Conservation (phyloP, 2,888 invertebrate species). For the Thysanoteuthis rhombus region DNA sequence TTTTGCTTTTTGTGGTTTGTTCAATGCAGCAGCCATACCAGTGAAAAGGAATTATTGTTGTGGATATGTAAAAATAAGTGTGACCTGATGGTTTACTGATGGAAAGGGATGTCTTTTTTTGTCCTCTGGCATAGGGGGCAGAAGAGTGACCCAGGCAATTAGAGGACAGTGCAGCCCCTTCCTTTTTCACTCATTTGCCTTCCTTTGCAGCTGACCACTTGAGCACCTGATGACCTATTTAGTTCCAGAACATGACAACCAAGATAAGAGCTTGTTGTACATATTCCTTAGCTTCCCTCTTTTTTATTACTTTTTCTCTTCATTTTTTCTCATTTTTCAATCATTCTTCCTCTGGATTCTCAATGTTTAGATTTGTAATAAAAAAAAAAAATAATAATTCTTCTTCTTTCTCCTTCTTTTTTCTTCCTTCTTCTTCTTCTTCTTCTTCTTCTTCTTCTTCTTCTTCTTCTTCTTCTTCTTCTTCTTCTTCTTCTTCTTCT, state of each 20-base stretch:
- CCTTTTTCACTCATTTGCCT: not conserved
- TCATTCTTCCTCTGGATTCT: not conserved
- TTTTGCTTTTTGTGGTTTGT: too few species aligned
- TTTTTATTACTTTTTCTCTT: not conserved
- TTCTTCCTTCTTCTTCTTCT: not conserved
- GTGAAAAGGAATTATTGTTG: not conserved
- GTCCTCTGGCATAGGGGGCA: not conserved
- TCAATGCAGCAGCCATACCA: too few species aligned
- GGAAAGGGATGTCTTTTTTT: not conserved
- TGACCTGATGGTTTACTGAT: not conserved
- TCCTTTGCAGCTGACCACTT: slow-evolving; percentile 12
- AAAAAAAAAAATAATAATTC: too few species aligned
- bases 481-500: not conserved
- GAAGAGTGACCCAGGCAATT: not conserved
- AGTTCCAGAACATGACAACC: not conserved
- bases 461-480: too few species aligned
- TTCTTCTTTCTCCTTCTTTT: too few species aligned
- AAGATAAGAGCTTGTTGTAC: not conserved
- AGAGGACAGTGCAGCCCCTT: not conserved
- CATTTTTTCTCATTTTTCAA: not conserved
- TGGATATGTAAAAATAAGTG: not conserved
- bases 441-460: not conserved
- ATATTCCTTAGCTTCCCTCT: not conserved
- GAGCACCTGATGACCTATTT: not conserved
- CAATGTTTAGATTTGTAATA: too few species aligned